phyloP scores from a whole-genome alignment of 2,113 vertebrate genomes.

The Sinocyclocheilus grahami region DNA sequence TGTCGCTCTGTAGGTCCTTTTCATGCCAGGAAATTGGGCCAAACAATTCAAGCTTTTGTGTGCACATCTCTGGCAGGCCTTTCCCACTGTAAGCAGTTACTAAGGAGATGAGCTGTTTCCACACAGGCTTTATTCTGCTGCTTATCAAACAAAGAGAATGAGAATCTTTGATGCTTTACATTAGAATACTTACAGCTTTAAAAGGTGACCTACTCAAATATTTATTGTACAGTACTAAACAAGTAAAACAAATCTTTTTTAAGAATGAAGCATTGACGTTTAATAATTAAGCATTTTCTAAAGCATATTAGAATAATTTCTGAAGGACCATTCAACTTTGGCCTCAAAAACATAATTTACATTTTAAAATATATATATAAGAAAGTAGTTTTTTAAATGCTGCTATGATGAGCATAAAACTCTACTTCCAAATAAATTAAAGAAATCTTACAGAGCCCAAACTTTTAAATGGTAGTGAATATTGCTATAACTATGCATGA shows the following conservation, averaged over 20 bases:
- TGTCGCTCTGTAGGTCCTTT: slow-evolving; percentile 65
- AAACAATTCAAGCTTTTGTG: slow-evolving; percentile 74
- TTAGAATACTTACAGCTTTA: not conserved
- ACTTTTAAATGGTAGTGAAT: no score
- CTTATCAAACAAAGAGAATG: not conserved
- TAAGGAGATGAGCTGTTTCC: slow-evolving; percentile 61
- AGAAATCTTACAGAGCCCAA: no score
- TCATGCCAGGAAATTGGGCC: slow-evolving; percentile 68
- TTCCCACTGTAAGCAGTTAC: slow-evolving; percentile 61
- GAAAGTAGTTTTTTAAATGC: no score
- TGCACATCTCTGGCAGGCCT: slow-evolving; percentile 54
- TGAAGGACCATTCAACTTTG: no score
- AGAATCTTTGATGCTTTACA: not conserved
- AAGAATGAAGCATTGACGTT: not conserved
- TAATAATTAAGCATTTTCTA: no score
- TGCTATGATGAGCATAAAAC: no score
- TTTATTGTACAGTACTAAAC: no score
- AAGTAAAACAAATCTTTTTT: not conserved
- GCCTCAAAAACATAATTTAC: no score
- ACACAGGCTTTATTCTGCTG: slow-evolving; percentile 48
- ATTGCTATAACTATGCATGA: no score
- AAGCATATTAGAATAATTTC: not conserved
- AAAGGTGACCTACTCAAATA: not conserved
- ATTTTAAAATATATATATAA: no score
- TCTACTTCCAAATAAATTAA: no score